These are phyloP conservation scores for Pheucticus melanocephalus DNA, from an alignment of 2,113 vertebrate genomes.

Conservation along the genomic window DNA sequence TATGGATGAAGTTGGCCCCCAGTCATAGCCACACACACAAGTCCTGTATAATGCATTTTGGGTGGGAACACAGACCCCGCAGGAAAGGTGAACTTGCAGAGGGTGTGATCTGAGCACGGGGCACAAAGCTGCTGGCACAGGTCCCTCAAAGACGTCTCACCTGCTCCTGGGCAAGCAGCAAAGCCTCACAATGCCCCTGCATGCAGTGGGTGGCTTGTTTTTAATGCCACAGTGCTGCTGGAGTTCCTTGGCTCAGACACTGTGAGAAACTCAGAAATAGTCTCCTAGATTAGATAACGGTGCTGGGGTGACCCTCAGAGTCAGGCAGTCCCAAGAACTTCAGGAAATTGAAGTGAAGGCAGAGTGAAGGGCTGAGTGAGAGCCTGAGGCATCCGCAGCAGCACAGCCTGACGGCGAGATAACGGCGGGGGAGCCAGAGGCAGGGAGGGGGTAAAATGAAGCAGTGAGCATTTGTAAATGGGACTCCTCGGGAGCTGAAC, in stretches of 20 bases:
- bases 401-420: not conserved
- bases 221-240: not conserved
- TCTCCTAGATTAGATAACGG: not conserved
- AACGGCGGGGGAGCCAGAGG: not conserved
- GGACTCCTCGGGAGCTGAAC: constrained; percentile 6
- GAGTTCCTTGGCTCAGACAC: not conserved
- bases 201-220: not conserved
- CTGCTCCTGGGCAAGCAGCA: not conserved
- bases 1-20: not conserved
- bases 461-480: not conserved
- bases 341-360: not conserved
- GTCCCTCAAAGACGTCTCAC: not conserved
- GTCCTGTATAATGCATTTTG: not conserved
- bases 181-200: not conserved
- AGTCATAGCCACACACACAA: not conserved
- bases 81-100: not conserved
- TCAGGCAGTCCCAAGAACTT: not conserved
- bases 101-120: not conserved
- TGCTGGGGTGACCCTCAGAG: not conserved
- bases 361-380: not conserved
- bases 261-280: not conserved
- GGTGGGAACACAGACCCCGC: rapidly evolving
- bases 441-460: not conserved
- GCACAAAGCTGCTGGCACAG: not conserved
- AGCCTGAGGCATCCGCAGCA: not conserved